A percentile compares a stretch with the other conserved stretches of the same genome.
phyloP scores from a whole-genome alignment of 2,113 vertebrate species.

The Sylvilagus bachmani region DNA sequence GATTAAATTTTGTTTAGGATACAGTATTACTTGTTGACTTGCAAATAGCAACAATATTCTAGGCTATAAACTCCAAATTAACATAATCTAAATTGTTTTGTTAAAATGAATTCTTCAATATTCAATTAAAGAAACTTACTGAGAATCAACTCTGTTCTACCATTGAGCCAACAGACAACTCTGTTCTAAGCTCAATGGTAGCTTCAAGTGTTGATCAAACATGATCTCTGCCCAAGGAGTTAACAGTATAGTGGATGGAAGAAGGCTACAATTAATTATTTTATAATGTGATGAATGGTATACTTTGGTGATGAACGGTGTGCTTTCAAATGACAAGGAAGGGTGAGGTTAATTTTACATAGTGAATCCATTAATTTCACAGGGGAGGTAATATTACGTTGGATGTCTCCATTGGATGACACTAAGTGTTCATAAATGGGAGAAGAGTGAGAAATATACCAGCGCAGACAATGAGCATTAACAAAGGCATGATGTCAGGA shows the following conservation, averaged over 20 bases:
- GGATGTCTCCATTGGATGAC: not conserved
- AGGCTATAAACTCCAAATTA: conserved; percentile 25
- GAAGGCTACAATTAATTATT: conserved; percentile 4
- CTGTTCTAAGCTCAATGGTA: not conserved
- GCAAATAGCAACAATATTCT: not conserved
- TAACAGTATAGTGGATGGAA: not conserved
- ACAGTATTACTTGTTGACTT: conserved; percentile 29
- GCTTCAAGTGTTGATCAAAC: not conserved
- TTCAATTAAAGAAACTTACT: not conserved
- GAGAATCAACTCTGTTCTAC: not conserved
- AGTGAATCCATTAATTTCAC: not conserved
- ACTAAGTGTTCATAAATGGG: not conserved
- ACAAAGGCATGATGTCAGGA: not conserved
- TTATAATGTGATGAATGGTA: conserved; percentile 22
- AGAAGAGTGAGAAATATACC: not conserved
- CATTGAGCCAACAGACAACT: too few relatives aligned
- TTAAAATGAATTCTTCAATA: not conserved
- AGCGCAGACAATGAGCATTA: not conserved
- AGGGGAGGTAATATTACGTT: not conserved
- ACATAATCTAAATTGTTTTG: conserved; percentile 1
- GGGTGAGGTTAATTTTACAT: not conserved
- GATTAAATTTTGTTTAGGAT: conserved; percentile 38
- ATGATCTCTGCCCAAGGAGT: not conserved
- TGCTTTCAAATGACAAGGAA: not conserved
- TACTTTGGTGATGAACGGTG: not conserved